A percentile compares a stretch with the other conserved stretches of the same genome.
These are phyloP conservation scores for Eurytemora carolleeae DNA, from an alignment of 1,140 invertebrate species.

Conservation along the genomic window DNA sequence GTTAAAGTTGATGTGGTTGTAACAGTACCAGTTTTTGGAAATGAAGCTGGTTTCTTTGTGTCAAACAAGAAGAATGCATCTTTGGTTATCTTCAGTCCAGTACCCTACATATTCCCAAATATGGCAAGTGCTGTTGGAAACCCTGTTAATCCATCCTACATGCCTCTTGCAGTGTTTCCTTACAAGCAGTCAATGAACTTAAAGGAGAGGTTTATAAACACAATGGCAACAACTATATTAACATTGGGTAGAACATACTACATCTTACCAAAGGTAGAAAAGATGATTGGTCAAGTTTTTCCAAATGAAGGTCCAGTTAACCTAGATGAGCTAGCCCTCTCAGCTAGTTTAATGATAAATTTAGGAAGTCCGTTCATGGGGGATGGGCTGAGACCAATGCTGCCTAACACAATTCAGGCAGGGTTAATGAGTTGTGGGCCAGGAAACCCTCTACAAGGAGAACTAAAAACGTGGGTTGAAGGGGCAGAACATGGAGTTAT, in stretches of 20 bases:
- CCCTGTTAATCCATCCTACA: neutral
- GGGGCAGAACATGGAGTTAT: conserved; percentile 13
- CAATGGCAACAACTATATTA: neutral
- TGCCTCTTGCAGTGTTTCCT: neutral
- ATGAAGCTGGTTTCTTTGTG: neutral
- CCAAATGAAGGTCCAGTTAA: too few species aligned
- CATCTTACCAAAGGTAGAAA: neutral
- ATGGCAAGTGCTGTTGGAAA: neutral
- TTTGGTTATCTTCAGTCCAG: neutral
- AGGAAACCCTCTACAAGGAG: neutral
- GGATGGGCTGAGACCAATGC: neutral
- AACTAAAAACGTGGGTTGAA: neutral
- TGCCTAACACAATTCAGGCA: neutral
- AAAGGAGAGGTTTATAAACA: neutral
- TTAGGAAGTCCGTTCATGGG: neutral
- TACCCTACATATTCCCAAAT: neutral
- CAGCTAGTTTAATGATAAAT: neutral
- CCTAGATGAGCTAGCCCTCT: too few species aligned
- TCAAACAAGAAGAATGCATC: neutral
- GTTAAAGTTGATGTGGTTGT: neutral
- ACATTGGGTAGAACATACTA: neutral
- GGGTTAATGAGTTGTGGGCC: neutral
- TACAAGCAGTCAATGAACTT: neutral
- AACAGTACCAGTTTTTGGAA: neutral
- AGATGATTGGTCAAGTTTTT: neutral